These are phyloP conservation scores for Oedothorax gibbosus DNA, from an alignment of 1,140 invertebrate genomes.

Conservation along the genomic window DNA sequence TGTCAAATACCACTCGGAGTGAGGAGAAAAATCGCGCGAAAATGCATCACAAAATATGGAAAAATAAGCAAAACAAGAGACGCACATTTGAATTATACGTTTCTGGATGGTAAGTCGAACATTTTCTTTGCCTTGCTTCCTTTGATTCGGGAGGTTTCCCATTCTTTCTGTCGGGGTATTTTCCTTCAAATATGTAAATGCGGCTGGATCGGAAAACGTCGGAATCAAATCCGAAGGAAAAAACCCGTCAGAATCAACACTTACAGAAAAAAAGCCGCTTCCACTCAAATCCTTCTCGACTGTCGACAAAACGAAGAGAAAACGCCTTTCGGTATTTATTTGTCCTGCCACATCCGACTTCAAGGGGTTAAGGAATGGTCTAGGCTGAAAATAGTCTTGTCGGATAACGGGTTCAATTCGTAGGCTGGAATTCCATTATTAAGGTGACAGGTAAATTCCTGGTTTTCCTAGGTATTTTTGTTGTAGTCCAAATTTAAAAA, in stretches of 20 bases:
- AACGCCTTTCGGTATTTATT: constrained; percentile 58
- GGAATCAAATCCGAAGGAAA: background rate
- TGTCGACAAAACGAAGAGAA: constrained; percentile 48
- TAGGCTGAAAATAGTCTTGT: constrained; percentile 8
- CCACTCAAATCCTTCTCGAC: constrained; percentile 22
- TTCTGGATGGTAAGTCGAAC: constrained; percentile 52
- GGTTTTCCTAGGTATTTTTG: background rate
- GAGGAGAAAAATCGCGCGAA: constrained; percentile 28
- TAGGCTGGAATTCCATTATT: background rate
- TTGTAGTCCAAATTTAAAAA: background rate
- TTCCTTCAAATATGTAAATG: constrained; percentile 58
- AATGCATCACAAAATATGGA: constrained; percentile 53
- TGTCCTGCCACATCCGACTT: constrained; percentile 1
- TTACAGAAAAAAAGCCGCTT: constrained; percentile 50
- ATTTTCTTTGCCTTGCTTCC: constrained; percentile 55
- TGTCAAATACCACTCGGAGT: constrained; percentile 51
- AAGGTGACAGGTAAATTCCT: background rate
- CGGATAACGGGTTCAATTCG: constrained; percentile 46
- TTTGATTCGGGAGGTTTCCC: constrained; percentile 51
- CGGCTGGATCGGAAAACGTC: constrained; percentile 51
- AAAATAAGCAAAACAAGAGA: constrained; percentile 41
- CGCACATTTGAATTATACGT: constrained; percentile 60
- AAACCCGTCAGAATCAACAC: constrained; percentile 49
- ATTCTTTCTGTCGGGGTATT: constrained; percentile 43
- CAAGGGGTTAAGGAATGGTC: constrained; percentile 30